These are phyloP conservation scores for Mya arenaria DNA, from an alignment of 1,140 invertebrate genomes.

Conservation along the genomic window DNA sequence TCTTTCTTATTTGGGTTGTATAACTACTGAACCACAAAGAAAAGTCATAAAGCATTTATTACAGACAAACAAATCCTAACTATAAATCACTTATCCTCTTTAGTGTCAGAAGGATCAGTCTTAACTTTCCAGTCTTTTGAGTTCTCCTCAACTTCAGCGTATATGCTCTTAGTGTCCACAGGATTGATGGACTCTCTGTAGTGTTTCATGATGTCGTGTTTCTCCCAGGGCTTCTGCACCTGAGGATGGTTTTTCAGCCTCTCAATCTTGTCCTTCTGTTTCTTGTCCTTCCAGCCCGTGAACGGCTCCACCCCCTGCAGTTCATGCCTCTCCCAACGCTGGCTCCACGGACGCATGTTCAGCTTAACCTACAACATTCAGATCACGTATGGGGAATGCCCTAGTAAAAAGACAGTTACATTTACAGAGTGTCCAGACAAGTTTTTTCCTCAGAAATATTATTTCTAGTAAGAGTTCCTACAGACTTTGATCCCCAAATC, in stretches of 20 bases:
- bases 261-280: neutral
- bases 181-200: slow-evolving; percentile 93
- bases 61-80: neutral
- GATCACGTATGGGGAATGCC: too few species aligned
- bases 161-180: slow-evolving; percentile 93
- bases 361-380: slow-evolving; percentile 24
- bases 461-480: too few species aligned
- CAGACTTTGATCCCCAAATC: too few species aligned
- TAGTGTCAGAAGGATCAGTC: neutral
- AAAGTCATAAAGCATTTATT: neutral
- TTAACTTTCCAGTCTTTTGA: slow-evolving; percentile 19
- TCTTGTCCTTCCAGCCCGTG: neutral
- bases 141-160: slow-evolving; percentile 83
- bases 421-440: too few species aligned
- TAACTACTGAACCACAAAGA: too few species aligned
- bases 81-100: neutral
- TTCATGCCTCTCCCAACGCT: slow-evolving; percentile 30
- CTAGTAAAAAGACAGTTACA: too few species aligned
- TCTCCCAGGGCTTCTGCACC: slow-evolving; percentile 88
- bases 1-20: too few species aligned
- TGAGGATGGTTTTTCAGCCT: slow-evolving; percentile 59
- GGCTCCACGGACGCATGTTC: slow-evolving; percentile 31
- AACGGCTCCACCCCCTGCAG: slow-evolving; percentile 32
- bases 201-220: slow-evolving; percentile 96
- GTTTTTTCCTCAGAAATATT: too few species aligned